Evolutionary conservation across 2,797 vertebrate genomes (phyloP).

Genomic region (Vespertilio murinus): DNA sequence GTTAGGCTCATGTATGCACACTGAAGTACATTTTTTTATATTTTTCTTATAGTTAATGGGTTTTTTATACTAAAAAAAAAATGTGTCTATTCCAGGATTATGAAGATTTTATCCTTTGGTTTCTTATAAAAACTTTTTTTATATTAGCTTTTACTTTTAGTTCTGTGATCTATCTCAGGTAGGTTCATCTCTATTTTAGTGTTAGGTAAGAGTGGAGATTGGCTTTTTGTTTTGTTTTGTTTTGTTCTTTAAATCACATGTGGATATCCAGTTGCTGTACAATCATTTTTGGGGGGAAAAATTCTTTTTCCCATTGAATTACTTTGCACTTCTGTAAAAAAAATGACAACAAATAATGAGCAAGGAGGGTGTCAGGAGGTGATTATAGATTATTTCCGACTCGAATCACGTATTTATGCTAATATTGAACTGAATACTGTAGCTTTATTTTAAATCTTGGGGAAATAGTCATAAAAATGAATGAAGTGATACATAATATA

Average conservation of each 20-base stretch:
- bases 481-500: not conserved
- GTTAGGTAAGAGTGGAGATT: not conserved
- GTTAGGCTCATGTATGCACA: too few relatives aligned
- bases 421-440: not conserved
- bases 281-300: not conserved
- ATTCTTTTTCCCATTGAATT: not conserved
- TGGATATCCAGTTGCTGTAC: not conserved
- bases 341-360: not conserved
- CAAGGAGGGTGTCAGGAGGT: accelerated
- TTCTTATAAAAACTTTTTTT: not conserved
- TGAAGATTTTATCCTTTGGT: not conserved
- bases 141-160: not conserved
- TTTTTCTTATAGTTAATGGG: not conserved
- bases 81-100: not conserved
- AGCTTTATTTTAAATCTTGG: not conserved
- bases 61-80: not conserved
- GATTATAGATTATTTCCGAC: not conserved
- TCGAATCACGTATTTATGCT: not conserved
- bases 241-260: not conserved
- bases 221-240: not conserved
- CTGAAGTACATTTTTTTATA: not conserved
- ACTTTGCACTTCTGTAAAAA: not conserved
- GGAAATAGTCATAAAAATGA: not conserved
- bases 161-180: not conserved
- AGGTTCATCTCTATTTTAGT: not conserved